Conservation (phyloP, 2,888 invertebrate genomes). For the Eristalis intricaria region DNA sequence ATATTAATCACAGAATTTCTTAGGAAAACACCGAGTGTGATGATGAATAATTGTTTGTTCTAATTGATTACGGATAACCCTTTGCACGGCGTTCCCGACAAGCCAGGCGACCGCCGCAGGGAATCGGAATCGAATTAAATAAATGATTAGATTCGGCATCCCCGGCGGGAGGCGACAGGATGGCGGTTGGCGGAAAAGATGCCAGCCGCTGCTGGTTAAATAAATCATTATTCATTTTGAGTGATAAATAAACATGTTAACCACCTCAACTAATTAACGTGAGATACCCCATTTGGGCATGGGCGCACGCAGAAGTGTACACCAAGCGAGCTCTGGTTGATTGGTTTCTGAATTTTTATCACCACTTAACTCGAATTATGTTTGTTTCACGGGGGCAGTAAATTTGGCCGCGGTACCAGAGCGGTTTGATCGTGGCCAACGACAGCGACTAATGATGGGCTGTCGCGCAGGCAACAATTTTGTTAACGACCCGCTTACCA, state of each 20-base stretch:
- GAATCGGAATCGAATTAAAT: constrained; percentile 5
- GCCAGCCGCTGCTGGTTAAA: not conserved
- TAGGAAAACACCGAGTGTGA: not conserved
- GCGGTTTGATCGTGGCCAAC: not conserved
- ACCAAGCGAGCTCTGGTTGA: not conserved
- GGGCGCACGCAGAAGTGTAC: not conserved
- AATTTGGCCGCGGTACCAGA: not conserved
- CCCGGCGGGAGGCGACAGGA: not conserved
- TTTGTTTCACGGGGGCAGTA: constrained; percentile 4
- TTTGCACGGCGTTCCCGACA: not conserved
- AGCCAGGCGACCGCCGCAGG: not conserved
- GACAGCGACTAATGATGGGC: constrained; percentile 2
- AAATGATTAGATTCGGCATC: not conserved
- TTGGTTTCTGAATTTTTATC: constrained; percentile 13
- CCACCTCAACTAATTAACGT: constrained; percentile 21
- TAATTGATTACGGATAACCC: constrained; percentile 20
- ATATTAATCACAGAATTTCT: not conserved
- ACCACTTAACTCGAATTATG: constrained; percentile 13
- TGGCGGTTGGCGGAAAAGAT: not conserved
- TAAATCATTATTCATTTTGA: constrained; percentile 17
- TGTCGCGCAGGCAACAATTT: not conserved
- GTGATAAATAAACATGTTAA: constrained; percentile 18
- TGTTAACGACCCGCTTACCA: constrained; percentile 6
- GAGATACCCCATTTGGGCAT: not conserved
- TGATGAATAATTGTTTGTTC: constrained; percentile 22